Conservation (phyloP, 1,140 invertebrate genomes). For the Tetragonula clypearis region DNA sequence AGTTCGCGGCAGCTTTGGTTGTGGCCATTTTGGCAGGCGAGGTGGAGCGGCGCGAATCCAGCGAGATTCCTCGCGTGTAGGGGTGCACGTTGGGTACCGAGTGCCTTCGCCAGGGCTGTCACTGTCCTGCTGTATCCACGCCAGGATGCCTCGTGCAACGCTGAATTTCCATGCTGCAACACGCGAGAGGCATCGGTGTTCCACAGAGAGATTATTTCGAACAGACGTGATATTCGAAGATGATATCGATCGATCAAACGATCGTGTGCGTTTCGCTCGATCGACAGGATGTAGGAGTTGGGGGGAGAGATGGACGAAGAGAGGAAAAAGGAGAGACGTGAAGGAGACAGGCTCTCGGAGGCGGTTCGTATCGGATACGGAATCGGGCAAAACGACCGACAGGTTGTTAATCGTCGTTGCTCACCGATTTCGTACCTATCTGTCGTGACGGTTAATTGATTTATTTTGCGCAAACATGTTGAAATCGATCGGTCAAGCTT, state of each 20-base stretch:
- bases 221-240: background rate
- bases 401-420: conserved; percentile 26
- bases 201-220: conserved; percentile 9
- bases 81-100: conserved; percentile 86
- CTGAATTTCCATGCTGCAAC: conserved; percentile 94
- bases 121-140: conserved; percentile 95
- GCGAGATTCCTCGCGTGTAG: conserved; percentile 91
- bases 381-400: conserved; percentile 32
- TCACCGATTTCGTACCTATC: background rate
- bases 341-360: background rate
- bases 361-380: conserved; percentile 26
- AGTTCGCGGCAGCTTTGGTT: conserved; percentile 96
- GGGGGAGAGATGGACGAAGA: background rate
- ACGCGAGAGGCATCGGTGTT: conserved; percentile 26
- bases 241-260: conserved; percentile 44
- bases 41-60: conserved; percentile 95
- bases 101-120: conserved; percentile 86
- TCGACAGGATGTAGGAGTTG: background rate
- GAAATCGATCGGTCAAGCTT: background rate
- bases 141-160: conserved; percentile 96
- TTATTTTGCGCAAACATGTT: background rate
- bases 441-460: conserved; percentile 41
- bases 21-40: conserved; percentile 97
- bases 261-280: background rate
- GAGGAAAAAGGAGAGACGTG: background rate